Evolutionary conservation across 2,113 vertebrate genomes (phyloP).

Genomic region (Calidris pygmaea): DNA sequence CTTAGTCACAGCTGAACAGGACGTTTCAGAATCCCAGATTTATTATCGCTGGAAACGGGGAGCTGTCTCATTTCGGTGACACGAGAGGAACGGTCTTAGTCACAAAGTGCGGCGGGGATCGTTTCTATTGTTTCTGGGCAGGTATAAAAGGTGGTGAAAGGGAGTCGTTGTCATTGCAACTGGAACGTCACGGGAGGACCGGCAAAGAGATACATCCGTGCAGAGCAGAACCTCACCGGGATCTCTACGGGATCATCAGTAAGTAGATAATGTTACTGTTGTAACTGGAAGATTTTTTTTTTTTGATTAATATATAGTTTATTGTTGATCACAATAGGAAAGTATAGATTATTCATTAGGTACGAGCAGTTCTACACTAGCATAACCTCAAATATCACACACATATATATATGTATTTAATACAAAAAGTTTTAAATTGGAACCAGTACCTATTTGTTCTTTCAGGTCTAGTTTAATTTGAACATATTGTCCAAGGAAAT

Average conservation of each 20-base stretch:
- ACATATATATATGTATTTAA: background rate
- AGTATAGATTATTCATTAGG: background rate
- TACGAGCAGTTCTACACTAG: background rate
- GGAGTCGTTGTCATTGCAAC: background rate
- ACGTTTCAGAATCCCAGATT: background rate
- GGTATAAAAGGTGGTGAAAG: slow-evolving; percentile 46
- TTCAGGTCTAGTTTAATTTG: background rate
- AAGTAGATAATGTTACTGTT: background rate
- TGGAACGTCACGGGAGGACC: background rate
- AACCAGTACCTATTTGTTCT: background rate
- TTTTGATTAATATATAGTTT: background rate
- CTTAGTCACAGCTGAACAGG: background rate
- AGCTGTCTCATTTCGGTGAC: background rate
- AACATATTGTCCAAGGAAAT: background rate
- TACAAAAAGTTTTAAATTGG: background rate
- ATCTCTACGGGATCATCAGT: background rate
- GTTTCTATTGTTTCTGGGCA: slow-evolving; percentile 23
- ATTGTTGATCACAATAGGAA: background rate
- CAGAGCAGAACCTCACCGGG: background rate
- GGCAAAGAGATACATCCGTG: background rate
- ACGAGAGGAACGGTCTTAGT: background rate
- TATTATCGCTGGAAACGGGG: background rate
- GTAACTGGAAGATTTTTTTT: background rate
- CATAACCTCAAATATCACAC: background rate
- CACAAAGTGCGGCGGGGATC: background rate